phyloP scores from a whole-genome alignment of 2,113 vertebrate genomes.

The Chaenocephalus aceratus region DNA sequence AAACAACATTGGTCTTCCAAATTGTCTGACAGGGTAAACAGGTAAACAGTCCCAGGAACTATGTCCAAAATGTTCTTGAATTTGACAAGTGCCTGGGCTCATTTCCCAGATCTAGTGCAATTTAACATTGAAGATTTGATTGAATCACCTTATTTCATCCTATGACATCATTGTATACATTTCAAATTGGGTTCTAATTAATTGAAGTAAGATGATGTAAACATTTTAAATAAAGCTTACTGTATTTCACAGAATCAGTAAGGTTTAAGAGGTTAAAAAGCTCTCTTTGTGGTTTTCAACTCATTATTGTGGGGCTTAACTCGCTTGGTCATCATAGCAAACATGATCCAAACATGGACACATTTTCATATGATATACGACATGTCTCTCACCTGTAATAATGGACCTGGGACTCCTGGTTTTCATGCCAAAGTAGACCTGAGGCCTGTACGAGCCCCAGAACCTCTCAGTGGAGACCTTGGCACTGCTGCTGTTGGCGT shows the following conservation, averaged over 20 bases:
- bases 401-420: slow-evolving; percentile 89
- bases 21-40: slow-evolving; percentile 24
- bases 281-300: background rate
- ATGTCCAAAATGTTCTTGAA: slow-evolving; percentile 21
- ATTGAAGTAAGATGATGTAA: too few species aligned
- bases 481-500: slow-evolving; percentile 84
- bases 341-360: background rate
- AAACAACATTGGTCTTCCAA: slow-evolving; percentile 32
- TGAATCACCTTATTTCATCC: background rate
- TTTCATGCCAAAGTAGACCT: slow-evolving; percentile 97
- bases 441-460: slow-evolving; percentile 96
- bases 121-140: slow-evolving; percentile 9
- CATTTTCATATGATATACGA: too few species aligned
- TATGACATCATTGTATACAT: too few species aligned
- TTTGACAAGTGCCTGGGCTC: slow-evolving; percentile 28
- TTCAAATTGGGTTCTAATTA: too few species aligned
- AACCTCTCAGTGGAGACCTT: slow-evolving; percentile 85
- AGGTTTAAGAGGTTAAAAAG: background rate
- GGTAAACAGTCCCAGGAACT: slow-evolving; percentile 16
- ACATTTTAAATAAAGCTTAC: background rate
- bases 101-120: slow-evolving; percentile 29
- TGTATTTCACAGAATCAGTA: background rate
- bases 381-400: slow-evolving; percentile 86
- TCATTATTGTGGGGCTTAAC: background rate
- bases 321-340: background rate